These are phyloP conservation scores for Hydrozoanthus gracilis DNA, from an alignment of 92 coral and sea anemone genomes.

Conservation along the genomic window DNA sequence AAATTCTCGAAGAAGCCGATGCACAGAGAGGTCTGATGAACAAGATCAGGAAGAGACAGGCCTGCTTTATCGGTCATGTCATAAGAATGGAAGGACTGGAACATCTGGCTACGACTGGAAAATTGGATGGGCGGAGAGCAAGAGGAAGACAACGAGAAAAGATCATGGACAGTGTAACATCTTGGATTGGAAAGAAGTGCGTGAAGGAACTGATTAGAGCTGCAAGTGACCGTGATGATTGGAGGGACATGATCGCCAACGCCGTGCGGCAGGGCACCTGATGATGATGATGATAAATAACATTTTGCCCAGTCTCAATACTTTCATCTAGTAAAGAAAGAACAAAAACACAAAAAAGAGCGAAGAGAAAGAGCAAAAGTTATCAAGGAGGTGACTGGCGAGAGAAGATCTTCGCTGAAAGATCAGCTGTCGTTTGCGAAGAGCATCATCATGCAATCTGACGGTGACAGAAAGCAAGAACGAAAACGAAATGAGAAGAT, in stretches of 20 bases:
- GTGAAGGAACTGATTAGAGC: constrained; percentile 18
- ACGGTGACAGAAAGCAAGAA: neutral
- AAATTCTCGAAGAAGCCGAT: constrained; percentile 7
- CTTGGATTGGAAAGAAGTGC: constrained; percentile 21
- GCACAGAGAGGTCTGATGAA: constrained; percentile 14
- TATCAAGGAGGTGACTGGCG: neutral
- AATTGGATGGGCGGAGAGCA: constrained; percentile 20
- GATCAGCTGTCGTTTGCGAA: constrained; percentile 38
- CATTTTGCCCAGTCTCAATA: too few species aligned
- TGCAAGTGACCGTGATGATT: constrained; percentile 21
- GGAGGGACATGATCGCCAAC: constrained; percentile 24
- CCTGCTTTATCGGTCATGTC: constrained; percentile 19
- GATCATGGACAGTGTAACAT: constrained; percentile 20
- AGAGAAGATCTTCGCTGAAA: constrained; percentile 4
- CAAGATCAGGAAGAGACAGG: neutral
- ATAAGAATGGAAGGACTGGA: constrained; percentile 8
- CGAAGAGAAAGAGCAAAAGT: constrained; percentile 16
- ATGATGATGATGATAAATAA: neutral
- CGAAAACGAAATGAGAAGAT: constrained; percentile 8
- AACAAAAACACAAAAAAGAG: neutral
- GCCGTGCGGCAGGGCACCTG: constrained; percentile 25
- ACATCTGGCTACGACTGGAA: constrained; percentile 1
- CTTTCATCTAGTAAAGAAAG: too few species aligned
- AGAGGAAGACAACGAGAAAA: constrained; percentile 25
- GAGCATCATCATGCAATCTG: neutral